A percentile compares a stretch with the other conserved stretches of the same genome.
These are phyloP conservation scores for Galaxias olidus DNA, from an alignment of 2,797 vertebrate species.

Conservation along the genomic window DNA sequence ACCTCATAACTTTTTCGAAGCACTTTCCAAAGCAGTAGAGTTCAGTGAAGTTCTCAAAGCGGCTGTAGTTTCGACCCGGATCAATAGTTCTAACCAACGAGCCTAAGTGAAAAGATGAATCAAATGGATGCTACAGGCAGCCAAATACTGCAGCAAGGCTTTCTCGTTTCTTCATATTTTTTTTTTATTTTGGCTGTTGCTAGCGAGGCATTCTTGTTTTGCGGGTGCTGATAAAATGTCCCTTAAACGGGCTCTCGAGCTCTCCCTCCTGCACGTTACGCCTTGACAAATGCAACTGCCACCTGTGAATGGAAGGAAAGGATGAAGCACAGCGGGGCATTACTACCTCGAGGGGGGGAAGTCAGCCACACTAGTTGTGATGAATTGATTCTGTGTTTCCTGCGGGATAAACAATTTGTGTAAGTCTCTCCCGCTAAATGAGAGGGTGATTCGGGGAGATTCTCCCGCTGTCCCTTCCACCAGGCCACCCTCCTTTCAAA, in stretches of 20 bases:
- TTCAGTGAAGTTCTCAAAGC: too few relatives aligned
- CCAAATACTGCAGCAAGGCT: constrained; percentile 29
- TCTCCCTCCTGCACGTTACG: constrained; percentile 42
- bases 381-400: constrained; percentile 52
- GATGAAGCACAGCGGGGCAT: constrained; percentile 41
- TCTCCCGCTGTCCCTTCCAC: constrained; percentile 9
- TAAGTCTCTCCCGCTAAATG: constrained; percentile 24
- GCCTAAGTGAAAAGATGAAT: constrained; percentile 44
- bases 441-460: constrained; percentile 16
- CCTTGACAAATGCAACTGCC: constrained; percentile 64
- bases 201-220: constrained; percentile 40
- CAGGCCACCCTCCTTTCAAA: constrained; percentile 33
- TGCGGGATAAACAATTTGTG: constrained; percentile 36
- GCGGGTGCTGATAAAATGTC: too few relatives aligned
- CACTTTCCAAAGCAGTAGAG: too few relatives aligned
- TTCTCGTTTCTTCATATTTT: constrained; percentile 34
- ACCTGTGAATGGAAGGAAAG: constrained; percentile 49
- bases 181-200: constrained; percentile 15
- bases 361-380: constrained; percentile 55
- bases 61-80: too few relatives aligned
- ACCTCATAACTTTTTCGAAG: too few relatives aligned
- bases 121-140: constrained; percentile 18
- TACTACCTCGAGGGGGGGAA: constrained; percentile 32
- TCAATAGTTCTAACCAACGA: not conserved
- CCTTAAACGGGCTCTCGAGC: constrained; percentile 35